Evolutionary conservation across 2,113 vertebrate genomes (phyloP).

Genomic region (Strigops habroptila): DNA sequence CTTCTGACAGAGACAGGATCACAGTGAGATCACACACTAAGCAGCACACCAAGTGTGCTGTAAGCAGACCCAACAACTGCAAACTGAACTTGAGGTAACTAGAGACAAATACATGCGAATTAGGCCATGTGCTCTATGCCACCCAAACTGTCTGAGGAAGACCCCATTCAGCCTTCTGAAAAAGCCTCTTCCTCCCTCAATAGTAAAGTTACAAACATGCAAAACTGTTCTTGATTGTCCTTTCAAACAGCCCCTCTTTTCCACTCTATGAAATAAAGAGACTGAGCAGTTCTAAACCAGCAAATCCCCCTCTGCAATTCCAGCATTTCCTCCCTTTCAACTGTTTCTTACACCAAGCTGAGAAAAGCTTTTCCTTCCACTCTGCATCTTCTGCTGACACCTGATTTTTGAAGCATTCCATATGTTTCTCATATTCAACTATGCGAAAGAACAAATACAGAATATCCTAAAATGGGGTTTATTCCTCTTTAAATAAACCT

Average conservation of each 20-base stretch:
- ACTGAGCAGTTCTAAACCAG: background rate
- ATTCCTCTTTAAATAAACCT: background rate
- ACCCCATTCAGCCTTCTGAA: background rate
- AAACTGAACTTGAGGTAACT: background rate
- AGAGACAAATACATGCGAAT: background rate
- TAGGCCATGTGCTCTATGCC: accelerated
- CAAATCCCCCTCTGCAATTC: background rate
- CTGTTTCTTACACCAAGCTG: background rate
- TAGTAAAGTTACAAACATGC: background rate
- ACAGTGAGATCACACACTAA: background rate
- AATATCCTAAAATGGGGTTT: background rate
- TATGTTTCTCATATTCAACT: background rate
- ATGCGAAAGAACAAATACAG: background rate
- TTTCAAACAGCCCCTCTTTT: background rate
- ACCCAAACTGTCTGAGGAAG: background rate
- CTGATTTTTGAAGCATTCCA: background rate
- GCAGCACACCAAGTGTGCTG: background rate
- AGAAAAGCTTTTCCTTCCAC: background rate
- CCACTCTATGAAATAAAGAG: background rate
- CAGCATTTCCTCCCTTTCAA: background rate
- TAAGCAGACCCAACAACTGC: background rate
- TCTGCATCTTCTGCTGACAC: background rate
- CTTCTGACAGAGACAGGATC: background rate
- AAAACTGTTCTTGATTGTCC: background rate
- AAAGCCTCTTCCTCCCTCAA: background rate